Evolutionary conservation across 2,797 vertebrate species (phyloP).

Genomic region (Echiichthys vipera): DNA sequence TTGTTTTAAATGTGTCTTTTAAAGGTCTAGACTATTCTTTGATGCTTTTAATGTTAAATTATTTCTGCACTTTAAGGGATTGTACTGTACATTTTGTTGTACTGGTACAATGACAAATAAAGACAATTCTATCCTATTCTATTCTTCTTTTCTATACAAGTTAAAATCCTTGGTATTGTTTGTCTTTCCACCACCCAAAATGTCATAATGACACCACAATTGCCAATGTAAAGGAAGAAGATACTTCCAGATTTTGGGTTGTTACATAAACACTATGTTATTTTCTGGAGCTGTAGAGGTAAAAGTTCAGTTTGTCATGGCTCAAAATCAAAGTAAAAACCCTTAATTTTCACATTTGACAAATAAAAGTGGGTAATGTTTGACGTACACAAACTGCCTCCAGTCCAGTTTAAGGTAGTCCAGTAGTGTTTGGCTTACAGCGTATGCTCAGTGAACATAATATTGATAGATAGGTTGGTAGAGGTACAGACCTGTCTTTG

Average conservation of each 20-base stretch:
- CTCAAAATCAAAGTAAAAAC: background rate
- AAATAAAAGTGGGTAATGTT: background rate
- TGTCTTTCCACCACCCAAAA: background rate
- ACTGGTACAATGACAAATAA: too few species aligned
- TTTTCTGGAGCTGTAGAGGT: background rate
- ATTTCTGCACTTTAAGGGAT: too few species aligned
- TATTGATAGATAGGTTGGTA: background rate
- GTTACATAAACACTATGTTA: background rate
- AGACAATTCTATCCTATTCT: too few species aligned
- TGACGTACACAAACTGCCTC: too few species aligned
- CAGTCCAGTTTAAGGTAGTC: background rate
- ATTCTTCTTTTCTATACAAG: too few species aligned
- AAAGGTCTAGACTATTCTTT: too few species aligned
- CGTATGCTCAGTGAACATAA: background rate
- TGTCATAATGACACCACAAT: background rate
- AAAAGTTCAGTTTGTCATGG: background rate
- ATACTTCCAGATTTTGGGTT: background rate
- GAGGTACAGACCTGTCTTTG: slow-evolving; percentile 87
- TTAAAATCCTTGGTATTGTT: background rate
- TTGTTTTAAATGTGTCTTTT: too few species aligned
- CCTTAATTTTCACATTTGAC: background rate
- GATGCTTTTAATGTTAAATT: too few species aligned
- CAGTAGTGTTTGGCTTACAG: background rate
- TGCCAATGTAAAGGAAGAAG: background rate
- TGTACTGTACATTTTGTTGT: too few species aligned